A percentile compares a stretch with the other conserved stretches of the same genome.
Conservation (phyloP, 2,888 invertebrate species). For the Argyresthia albistria region DNA sequence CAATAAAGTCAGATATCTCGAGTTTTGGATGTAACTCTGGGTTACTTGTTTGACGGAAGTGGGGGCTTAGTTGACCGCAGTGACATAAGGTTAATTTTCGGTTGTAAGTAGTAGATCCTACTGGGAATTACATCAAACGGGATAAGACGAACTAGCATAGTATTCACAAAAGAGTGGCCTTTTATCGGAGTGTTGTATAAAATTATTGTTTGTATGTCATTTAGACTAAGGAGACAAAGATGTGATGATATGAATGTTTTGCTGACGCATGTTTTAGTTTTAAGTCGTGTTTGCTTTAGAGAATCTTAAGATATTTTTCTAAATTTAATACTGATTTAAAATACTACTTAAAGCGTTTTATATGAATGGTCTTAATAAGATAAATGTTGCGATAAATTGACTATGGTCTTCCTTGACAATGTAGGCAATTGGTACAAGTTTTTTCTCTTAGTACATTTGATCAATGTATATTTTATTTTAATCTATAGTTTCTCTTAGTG, state of each 20-base stretch:
- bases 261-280: not conserved
- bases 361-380: not conserved
- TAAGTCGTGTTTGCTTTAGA: conserved; percentile 1
- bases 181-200: not conserved
- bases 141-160: not conserved
- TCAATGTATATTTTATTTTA: not conserved
- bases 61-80: conserved; percentile 49
- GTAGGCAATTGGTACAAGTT: no score
- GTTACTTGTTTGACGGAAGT: conserved; percentile 3
- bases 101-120: conserved; percentile 47
- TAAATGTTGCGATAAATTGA: not conserved
- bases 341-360: not conserved
- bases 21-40: no score
- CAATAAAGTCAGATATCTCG: no score
- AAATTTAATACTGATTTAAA: not conserved
- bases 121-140: conserved; percentile 12
- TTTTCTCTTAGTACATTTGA: no score
- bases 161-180: not conserved
- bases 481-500: not conserved
- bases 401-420: no score
- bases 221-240: conserved; percentile 1
- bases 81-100: conserved; percentile 58
- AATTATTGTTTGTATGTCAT: not conserved
- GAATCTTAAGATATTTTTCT: conserved; percentile 1
- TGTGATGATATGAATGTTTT: conserved; percentile 3